A percentile compares a stretch with the other conserved stretches of the same genome.
These are phyloP conservation scores for Physocephala rufipes DNA, from an alignment of 2,888 invertebrate species.

Conservation along the genomic window DNA sequence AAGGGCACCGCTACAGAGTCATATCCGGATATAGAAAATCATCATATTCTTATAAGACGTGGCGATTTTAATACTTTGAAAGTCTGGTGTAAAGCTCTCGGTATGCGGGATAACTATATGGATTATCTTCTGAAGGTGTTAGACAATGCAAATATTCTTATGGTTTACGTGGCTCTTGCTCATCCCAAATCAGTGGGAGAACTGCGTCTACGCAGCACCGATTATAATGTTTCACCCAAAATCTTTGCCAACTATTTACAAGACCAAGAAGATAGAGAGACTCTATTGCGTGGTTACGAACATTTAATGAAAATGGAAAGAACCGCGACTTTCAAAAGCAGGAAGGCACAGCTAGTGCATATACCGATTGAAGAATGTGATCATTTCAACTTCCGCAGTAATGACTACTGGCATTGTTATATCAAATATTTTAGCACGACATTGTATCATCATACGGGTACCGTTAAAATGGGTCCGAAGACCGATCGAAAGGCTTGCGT, in stretches of 20 bases:
- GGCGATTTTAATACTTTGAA: slow-evolving; percentile 50
- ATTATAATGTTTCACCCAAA: slow-evolving; percentile 68
- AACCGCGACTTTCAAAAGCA: slow-evolving; percentile 63
- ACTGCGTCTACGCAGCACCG: slow-evolving; percentile 66
- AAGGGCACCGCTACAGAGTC: too few species aligned
- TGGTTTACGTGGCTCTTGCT: slow-evolving; percentile 47
- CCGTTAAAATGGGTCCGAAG: slow-evolving; percentile 76
- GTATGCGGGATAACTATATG: slow-evolving; percentile 34
- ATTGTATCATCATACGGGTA: slow-evolving; percentile 74
- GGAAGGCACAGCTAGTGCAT: slow-evolving; percentile 52
- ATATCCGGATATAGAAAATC: slow-evolving; percentile 71
- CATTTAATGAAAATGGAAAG: slow-evolving; percentile 60
- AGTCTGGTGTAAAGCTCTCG: slow-evolving; percentile 47
- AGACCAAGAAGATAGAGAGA: slow-evolving; percentile 64
- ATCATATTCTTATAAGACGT: slow-evolving; percentile 60
- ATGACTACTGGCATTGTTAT: slow-evolving; percentile 74
- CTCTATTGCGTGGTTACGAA: slow-evolving; percentile 56
- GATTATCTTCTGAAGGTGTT: slow-evolving; percentile 28
- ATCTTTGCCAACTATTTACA: slow-evolving; percentile 70
- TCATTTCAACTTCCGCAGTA: slow-evolving; percentile 50
- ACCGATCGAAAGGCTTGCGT: slow-evolving; percentile 73
- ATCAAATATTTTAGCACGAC: slow-evolving; percentile 72
- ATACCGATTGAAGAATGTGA: slow-evolving; percentile 50
- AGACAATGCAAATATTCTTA: slow-evolving; percentile 40
- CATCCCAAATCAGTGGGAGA: slow-evolving; percentile 65